Evolutionary conservation across 2,797 vertebrate genomes (phyloP).

Genomic region (Chelmon rostratus): DNA sequence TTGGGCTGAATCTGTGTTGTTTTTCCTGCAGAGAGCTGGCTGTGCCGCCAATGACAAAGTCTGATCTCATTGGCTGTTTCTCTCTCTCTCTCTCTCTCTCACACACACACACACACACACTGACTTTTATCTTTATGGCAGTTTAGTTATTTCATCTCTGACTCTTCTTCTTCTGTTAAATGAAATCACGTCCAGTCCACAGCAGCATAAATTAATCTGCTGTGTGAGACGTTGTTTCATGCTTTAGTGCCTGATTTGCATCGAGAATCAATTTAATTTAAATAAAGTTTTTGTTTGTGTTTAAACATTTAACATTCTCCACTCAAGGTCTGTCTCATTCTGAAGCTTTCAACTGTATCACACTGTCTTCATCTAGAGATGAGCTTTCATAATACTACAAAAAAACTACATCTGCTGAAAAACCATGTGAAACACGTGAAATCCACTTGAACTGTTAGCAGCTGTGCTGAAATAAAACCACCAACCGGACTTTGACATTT

Average conservation of each 20-base stretch:
- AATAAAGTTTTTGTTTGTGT: neutral
- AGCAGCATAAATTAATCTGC: too few species aligned
- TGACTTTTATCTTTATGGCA: neutral
- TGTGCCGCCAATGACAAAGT: constrained; percentile 25
- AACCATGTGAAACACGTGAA: neutral
- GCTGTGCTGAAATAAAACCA: constrained; percentile 23
- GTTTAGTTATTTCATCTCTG: neutral
- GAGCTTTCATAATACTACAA: too few species aligned
- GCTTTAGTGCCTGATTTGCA: neutral
- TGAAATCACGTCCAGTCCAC: too few species aligned
- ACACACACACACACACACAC: constrained; percentile 12
- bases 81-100: neutral
- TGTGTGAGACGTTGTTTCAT: neutral
- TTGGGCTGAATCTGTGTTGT: constrained; percentile 1
- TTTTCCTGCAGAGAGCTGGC: constrained; percentile 2
- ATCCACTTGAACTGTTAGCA: neutral
- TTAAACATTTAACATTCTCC: too few species aligned
- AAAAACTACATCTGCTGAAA: neutral
- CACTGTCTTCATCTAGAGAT: too few species aligned
- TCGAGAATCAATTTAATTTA: neutral
- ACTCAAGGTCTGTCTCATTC: neutral
- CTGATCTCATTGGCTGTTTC: constrained; percentile 57
- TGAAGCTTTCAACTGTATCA: neutral
- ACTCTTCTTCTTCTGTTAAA: too few species aligned
- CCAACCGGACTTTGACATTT: constrained; percentile 84